Evolutionary conservation across 2,888 invertebrate species (phyloP), one percentile per base, ranked within the genome.

Genomic region (Alsophila aescularia): DNA sequence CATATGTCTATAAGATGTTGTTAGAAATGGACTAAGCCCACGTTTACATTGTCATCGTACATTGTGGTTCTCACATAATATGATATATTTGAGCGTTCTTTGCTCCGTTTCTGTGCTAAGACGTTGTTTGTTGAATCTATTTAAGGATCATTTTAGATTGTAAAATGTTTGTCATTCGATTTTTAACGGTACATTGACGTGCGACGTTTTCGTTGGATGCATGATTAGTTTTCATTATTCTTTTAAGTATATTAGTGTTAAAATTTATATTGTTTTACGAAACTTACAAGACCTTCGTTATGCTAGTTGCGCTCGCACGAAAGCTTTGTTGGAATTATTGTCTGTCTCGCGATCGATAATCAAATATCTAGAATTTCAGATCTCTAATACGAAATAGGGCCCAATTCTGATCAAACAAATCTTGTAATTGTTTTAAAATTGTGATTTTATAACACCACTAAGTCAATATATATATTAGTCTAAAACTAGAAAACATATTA

Each of bases 61-160:
- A 32, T 52, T 65, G 61, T 61, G 57, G 54, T 64, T 58, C 64
- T 57, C 64, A 51, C 37, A 47, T 48, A 60, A 52, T 57, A 60
- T 53, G 55, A 62, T 62, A 56, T 62, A 53, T 54, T 51, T 51
- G 71, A 69, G 67, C 73, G 66, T 64, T 70, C 72, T 69, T 64
- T 72, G 70, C 71, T 79, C 72, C 78, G 73, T 73, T 76, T 78
- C 77, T 81, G 68, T 74, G 69, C 71, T 79, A 80, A 85, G 83
- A 85, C 69, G 83, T 87, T 86, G 85, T 85, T 81, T 85, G 85
- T 87, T 89, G 74, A 85, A 79, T 76, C 67, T 83, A 79, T 81
- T 79, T 83, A 80, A 77, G 74, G 67, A 75, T 72, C 74, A 75
- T 78, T 76, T 77, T 79, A 80, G 78, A 73, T 42, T 58, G 61